Conservation (phyloP, 2,113 vertebrate species). For the Hippocampus comes region DNA sequence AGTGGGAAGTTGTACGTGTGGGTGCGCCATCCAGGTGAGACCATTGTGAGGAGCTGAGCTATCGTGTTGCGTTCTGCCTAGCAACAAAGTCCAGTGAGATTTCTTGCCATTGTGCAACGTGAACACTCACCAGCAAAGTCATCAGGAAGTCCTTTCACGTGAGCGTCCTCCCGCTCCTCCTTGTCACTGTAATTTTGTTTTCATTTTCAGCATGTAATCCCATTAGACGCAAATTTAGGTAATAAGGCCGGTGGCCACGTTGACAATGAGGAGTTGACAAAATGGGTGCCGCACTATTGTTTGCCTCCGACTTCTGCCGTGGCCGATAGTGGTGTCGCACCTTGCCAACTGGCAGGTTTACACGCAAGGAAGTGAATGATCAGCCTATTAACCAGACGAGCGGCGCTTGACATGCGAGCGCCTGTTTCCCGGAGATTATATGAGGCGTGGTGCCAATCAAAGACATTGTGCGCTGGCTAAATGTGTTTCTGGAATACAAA, state of each 20-base stretch:
- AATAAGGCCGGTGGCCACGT: constrained; percentile 15
- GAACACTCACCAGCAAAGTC: constrained; percentile 17
- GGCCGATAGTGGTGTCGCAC: constrained; percentile 14
- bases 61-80: neutral
- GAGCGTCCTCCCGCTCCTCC: constrained; percentile 11
- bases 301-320: constrained; percentile 18
- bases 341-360: constrained; percentile 22
- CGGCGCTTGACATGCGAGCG: neutral
- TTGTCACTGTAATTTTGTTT: constrained; percentile 35
- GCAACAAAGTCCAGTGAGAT: constrained; percentile 6
- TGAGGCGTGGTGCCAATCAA: constrained; percentile 20
- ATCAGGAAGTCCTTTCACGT: constrained; percentile 8
- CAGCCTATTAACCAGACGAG: constrained; percentile 17
- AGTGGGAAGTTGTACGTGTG: neutral
- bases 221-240: constrained; percentile 37
- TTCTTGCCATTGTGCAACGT: constrained; percentile 1
- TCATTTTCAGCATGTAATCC: constrained; percentile 27
- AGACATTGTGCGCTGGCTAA: neutral
- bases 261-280: constrained; percentile 36
- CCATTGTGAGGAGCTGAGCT: neutral
- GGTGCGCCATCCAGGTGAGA: neutral
- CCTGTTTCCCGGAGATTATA: constrained; percentile 7
- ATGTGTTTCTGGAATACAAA: neutral
- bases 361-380: constrained; percentile 27
- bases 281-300: constrained; percentile 20